These are phyloP conservation scores for Drosophila pseudotakahashii DNA, from an alignment of 2,888 invertebrate genomes.

Conservation along the genomic window DNA sequence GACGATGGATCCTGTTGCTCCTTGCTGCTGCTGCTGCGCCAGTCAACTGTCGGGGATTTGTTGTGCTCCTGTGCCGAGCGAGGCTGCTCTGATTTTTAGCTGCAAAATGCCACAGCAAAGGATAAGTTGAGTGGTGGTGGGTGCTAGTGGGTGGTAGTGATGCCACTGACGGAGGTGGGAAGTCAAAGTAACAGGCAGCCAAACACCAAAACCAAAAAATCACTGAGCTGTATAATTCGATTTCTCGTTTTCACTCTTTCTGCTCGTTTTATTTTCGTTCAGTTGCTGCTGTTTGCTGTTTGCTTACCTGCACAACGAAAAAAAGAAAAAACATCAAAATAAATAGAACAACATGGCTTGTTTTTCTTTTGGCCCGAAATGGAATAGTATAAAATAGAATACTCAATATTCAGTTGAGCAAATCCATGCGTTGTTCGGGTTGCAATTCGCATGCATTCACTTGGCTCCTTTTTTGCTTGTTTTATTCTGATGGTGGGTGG, in stretches of 20 bases:
- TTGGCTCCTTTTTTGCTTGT: slow-evolving; percentile 43
- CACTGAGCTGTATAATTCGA: slow-evolving; percentile 83
- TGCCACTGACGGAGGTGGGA: slow-evolving; percentile 13
- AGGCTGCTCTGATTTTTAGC: slow-evolving; percentile 70
- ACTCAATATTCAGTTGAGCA: slow-evolving; percentile 80
- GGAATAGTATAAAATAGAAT: slow-evolving; percentile 63
- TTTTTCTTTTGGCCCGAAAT: slow-evolving; percentile 49
- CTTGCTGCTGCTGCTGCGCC: slow-evolving; percentile 42
- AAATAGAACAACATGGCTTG: slow-evolving; percentile 67
- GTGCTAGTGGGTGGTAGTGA: not conserved
- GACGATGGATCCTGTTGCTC: slow-evolving; percentile 36
- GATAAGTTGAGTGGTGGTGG: slow-evolving; percentile 32
- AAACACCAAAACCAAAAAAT: slow-evolving; percentile 81
- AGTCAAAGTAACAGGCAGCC: slow-evolving; percentile 69
- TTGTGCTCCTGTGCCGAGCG: slow-evolving; percentile 47
- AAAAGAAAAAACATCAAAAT: slow-evolving; percentile 7
- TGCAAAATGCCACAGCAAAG: slow-evolving; percentile 73
- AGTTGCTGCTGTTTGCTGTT: slow-evolving; percentile 45
- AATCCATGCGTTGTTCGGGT: slow-evolving; percentile 69
- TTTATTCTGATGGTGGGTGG: slow-evolving; percentile 8
- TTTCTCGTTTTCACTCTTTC: slow-evolving; percentile 81
- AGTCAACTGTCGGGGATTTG: slow-evolving; percentile 76
- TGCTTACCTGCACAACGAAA: slow-evolving; percentile 62
- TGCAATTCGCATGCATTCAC: slow-evolving; percentile 71
- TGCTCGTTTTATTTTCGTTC: slow-evolving; percentile 28